These are phyloP conservation scores for Pterocles burchelli DNA, from an alignment of 2,113 vertebrate species.

Conservation along the genomic window DNA sequence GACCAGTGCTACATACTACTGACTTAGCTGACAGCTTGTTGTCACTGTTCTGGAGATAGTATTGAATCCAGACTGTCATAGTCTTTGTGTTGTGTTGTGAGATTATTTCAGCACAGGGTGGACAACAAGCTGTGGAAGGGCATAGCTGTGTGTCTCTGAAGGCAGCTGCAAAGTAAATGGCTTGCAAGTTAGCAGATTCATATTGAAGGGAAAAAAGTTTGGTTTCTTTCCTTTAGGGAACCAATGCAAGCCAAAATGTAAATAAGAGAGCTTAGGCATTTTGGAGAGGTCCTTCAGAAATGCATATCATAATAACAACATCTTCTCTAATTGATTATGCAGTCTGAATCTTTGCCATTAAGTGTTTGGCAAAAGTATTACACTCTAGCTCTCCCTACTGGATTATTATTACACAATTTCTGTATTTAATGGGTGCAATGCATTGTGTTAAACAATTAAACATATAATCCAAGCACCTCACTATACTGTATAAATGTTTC, in stretches of 20 bases:
- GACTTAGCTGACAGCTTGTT: background rate
- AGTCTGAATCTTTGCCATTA: slow-evolving; percentile 34
- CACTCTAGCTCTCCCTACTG: slow-evolving; percentile 70
- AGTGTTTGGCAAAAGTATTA: slow-evolving; percentile 41
- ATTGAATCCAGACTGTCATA: background rate
- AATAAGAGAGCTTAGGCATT: background rate
- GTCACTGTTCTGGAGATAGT: background rate
- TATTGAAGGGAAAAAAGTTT: background rate
- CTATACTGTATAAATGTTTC: background rate
- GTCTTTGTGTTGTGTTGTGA: background rate
- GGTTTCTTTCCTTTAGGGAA: background rate
- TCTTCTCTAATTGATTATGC: slow-evolving; percentile 50
- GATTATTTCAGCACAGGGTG: background rate
- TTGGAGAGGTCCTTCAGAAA: slow-evolving; percentile 19
- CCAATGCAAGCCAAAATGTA: background rate
- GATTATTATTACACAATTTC: slow-evolving; percentile 43
- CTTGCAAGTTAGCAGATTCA: background rate
- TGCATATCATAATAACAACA: background rate
- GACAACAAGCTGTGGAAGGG: background rate
- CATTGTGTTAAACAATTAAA: background rate
- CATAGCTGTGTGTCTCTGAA: background rate
- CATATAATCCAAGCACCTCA: background rate
- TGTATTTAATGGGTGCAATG: background rate
- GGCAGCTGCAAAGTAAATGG: background rate
- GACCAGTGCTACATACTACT: background rate